Evolutionary conservation across 2,888 invertebrate species (phyloP).

Genomic region (Xanthorhoe designata): DNA sequence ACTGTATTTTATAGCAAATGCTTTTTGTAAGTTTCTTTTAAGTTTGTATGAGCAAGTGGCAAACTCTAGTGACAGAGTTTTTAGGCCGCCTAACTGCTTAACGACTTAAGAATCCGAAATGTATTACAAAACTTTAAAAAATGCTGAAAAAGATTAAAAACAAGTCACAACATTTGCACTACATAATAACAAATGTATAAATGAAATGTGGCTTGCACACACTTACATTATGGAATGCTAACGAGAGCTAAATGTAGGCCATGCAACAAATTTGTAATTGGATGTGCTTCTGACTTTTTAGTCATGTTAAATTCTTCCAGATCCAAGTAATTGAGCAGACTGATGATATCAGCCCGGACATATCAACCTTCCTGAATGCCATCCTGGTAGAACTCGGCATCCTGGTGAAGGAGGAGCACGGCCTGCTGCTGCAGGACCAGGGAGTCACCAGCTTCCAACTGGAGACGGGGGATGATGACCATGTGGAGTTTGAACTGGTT

Average conservation of each 20-base stretch:
- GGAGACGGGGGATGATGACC: constrained; percentile 61
- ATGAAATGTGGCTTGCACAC: too few relatives aligned
- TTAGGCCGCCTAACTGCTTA: too few relatives aligned
- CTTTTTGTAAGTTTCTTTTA: too few relatives aligned
- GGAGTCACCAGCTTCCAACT: constrained; percentile 58
- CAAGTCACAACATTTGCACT: too few relatives aligned
- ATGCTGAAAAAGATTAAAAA: too few relatives aligned
- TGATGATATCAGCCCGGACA: constrained; percentile 44
- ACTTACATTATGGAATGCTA: too few relatives aligned
- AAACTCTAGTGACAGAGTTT: too few relatives aligned
- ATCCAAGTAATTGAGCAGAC: constrained; percentile 32
- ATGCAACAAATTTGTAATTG: not conserved
- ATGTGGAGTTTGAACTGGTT: constrained; percentile 59
- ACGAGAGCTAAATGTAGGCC: too few relatives aligned
- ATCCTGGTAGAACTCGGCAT: constrained; percentile 67
- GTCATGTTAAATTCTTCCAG: constrained; percentile 20
- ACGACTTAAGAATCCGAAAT: too few relatives aligned
- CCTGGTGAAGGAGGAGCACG: constrained; percentile 50
- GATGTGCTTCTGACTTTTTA: not conserved
- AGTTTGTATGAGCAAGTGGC: too few relatives aligned
- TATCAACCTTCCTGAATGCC: constrained; percentile 60
- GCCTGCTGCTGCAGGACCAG: constrained; percentile 49
- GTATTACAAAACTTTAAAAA: too few relatives aligned
- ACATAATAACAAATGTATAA: too few relatives aligned
- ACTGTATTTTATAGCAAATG: not conserved